Conservation (phyloP, 1,140 invertebrate genomes). For the Bombus impatiens region DNA sequence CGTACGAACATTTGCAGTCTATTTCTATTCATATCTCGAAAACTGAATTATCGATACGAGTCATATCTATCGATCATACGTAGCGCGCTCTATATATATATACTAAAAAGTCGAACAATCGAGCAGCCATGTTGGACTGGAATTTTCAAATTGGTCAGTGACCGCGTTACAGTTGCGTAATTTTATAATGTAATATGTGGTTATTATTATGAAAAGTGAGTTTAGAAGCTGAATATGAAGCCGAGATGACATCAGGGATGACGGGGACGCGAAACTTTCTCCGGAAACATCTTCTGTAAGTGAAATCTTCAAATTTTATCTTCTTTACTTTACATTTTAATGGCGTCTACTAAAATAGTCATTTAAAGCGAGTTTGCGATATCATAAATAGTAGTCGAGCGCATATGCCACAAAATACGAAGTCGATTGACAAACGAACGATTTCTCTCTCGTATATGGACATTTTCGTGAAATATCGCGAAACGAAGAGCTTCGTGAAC, state of each 20-base stretch:
- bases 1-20: not conserved
- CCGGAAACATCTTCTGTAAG: not conserved
- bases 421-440: not conserved
- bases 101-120: not conserved
- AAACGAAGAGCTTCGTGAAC: constrained; percentile 23
- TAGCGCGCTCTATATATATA: not conserved
- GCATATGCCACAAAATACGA: not conserved
- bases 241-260: not conserved
- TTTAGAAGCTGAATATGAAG: not conserved
- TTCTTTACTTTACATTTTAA: not conserved
- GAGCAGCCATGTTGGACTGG: not conserved
- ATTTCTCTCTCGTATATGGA: not conserved
- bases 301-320: not conserved
- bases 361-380: not conserved
- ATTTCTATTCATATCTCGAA: not conserved
- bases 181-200: not conserved
- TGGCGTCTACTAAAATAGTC: not conserved
- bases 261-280: not conserved
- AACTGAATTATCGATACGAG: constrained; percentile 18
- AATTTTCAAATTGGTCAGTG: constrained; percentile 10
- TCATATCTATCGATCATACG: not conserved
- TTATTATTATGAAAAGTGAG: not conserved
- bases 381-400: not conserved
- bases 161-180: not conserved
- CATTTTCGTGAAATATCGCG: not conserved